phyloP scores from a whole-genome alignment of 2,113 vertebrate genomes.

The Larimichthys polyactis region DNA sequence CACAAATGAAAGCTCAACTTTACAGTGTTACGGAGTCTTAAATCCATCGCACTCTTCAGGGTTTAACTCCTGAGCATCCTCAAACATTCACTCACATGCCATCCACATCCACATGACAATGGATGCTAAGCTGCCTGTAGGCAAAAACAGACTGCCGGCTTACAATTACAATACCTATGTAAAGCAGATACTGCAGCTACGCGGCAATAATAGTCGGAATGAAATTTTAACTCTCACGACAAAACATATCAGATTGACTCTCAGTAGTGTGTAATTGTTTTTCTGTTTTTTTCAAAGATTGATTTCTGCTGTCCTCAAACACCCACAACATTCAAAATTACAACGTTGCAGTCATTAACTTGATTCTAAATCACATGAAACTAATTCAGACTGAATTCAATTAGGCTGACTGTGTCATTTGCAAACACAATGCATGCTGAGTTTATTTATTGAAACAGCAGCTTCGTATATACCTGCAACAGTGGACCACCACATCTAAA shows the following conservation, averaged over 20 bases:
- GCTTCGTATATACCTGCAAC: constrained; percentile 1
- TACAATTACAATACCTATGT: constrained; percentile 68
- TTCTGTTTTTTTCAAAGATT: not conserved
- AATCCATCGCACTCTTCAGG: constrained; percentile 60
- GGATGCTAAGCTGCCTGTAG: constrained; percentile 72
- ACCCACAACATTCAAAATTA: not conserved
- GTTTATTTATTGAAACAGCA: constrained; percentile 1
- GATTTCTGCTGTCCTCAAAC: not conserved
- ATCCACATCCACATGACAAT: constrained; percentile 71
- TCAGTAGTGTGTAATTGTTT: not conserved
- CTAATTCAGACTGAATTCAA: not conserved
- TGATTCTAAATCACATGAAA: constrained; percentile 13
- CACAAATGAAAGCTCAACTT: constrained; percentile 39
- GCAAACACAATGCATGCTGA: constrained; percentile 1
- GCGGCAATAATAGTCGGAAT: constrained; percentile 30
- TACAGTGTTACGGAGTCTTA: constrained; percentile 44
- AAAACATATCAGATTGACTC: constrained; percentile 18
- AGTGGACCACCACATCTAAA: not conserved
- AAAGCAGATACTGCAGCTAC: constrained; percentile 56
- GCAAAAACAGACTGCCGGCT: constrained; percentile 64
- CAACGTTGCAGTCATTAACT: constrained; percentile 14
- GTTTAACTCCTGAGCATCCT: constrained; percentile 64
- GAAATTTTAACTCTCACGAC: constrained; percentile 35
- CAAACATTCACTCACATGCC: constrained; percentile 63
- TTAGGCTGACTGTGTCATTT: not conserved